phyloP scores from a whole-genome alignment of 2,888 invertebrate genomes.

The Magallana nippona region DNA sequence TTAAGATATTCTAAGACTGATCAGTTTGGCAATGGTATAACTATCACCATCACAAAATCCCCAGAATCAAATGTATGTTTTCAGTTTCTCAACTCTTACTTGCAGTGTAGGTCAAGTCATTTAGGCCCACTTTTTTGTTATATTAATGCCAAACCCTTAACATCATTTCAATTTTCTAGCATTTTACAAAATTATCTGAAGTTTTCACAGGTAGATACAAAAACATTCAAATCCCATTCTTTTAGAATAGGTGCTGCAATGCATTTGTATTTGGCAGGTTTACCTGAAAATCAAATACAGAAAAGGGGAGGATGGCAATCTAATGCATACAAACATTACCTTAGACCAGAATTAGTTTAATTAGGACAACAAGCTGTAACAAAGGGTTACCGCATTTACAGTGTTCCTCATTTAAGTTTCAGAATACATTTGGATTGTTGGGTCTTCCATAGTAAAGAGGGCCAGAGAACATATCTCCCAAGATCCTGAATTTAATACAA shows the following conservation, averaged over 20 bases:
- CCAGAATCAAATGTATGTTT: background rate
- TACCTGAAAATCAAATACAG: constrained; percentile 38
- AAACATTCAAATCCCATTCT: constrained; percentile 38
- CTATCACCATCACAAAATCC: background rate
- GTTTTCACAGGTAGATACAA: background rate
- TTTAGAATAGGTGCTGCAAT: constrained; percentile 47
- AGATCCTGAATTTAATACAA: too few relatives aligned
- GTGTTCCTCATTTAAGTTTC: too few relatives aligned
- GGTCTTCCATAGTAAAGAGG: too few relatives aligned
- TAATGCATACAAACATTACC: constrained; percentile 39
- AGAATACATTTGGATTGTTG: too few relatives aligned
- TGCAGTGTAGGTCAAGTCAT: background rate
- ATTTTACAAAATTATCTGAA: background rate
- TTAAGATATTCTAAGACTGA: constrained; percentile 4
- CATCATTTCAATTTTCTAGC: background rate
- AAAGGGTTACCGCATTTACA: too few relatives aligned
- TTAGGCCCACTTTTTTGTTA: constrained; percentile 13
- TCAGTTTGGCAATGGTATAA: background rate
- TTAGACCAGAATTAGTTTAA: constrained; percentile 14
- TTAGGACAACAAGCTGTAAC: too few relatives aligned
- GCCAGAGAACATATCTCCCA: too few relatives aligned
- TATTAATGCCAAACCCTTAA: background rate
- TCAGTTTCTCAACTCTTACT: background rate
- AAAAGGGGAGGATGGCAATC: constrained; percentile 41
- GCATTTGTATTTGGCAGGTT: background rate